Conservation (phyloP, 2,888 invertebrate species). For the Macaria liturata region DNA sequence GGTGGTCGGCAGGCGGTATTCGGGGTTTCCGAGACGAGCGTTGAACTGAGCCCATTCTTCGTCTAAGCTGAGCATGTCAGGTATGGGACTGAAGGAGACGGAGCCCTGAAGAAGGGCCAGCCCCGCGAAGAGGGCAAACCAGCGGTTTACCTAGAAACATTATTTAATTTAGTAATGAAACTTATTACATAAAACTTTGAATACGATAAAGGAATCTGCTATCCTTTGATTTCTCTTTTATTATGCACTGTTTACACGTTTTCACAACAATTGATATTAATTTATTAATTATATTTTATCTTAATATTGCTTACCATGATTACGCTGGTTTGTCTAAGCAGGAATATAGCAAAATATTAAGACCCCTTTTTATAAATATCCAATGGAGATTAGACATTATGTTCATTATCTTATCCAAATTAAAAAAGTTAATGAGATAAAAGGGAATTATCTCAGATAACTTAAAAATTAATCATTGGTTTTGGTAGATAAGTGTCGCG, state of each 20-base stretch:
- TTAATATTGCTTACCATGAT: conserved; percentile 58
- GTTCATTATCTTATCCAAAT: conserved; percentile 56
- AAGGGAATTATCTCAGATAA: conserved; percentile 32
- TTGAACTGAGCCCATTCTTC: conserved; percentile 64
- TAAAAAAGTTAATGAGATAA: conserved; percentile 41
- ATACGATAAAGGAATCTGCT: too few relatives aligned
- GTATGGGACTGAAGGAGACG: conserved; percentile 57
- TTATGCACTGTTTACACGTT: too few relatives aligned
- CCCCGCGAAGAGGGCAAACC: conserved; percentile 55
- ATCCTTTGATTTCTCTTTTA: too few relatives aligned
- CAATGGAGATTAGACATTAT: conserved; percentile 35
- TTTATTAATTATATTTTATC: conserved; percentile 1
- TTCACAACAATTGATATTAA: too few relatives aligned
- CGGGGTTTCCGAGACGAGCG: conserved; percentile 49
- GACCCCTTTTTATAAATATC: conserved; percentile 42
- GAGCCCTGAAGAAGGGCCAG: conserved; percentile 55
- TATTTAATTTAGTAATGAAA: too few relatives aligned
- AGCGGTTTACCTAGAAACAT: conserved; percentile 53
- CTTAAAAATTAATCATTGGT: too few relatives aligned
- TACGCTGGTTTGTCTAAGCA: conserved; percentile 48
- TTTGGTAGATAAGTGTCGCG: too few relatives aligned
- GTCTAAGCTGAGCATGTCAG: conserved; percentile 45
- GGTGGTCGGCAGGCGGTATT: conserved; percentile 72
- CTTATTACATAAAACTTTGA: too few relatives aligned
- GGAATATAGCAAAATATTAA: conserved; percentile 36